Conservation (phyloP, 2,797 vertebrate species). For the Etheostoma nigrum region DNA sequence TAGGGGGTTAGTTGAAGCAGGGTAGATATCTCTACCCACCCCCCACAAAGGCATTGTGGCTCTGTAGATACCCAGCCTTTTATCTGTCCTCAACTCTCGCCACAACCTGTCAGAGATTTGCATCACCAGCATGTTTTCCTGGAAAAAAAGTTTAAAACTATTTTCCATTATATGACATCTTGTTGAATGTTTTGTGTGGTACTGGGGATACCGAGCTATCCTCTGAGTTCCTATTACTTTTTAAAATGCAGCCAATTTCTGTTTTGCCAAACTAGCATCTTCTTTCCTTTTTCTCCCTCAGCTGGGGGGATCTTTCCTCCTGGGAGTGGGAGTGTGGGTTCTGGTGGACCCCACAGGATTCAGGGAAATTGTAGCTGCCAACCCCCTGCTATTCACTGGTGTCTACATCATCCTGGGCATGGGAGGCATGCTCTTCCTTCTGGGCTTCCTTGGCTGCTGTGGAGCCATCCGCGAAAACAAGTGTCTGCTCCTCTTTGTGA, state of each 20-base stretch:
- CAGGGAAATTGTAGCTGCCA: conserved; percentile 94
- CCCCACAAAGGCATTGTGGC: conserved; percentile 30
- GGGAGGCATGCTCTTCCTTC: conserved; percentile 95
- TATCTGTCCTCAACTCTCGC: conserved; percentile 38
- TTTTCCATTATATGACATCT: conserved; percentile 42
- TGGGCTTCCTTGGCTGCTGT: conserved; percentile 96
- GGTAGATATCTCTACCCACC: conserved; percentile 43
- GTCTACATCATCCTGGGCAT: conserved; percentile 94
- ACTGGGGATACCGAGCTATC: conserved; percentile 13
- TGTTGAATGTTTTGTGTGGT: conserved; percentile 46
- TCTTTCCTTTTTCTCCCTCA: conserved; percentile 66
- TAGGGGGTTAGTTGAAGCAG: conserved; percentile 49
- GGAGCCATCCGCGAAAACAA: conserved; percentile 97
- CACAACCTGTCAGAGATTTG: conserved; percentile 41
- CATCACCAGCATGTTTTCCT: conserved; percentile 27
- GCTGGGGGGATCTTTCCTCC: conserved; percentile 94
- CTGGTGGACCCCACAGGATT: conserved; percentile 95
- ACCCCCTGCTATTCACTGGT: conserved; percentile 93
- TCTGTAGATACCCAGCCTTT: conserved; percentile 45
- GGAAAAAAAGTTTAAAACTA: conserved; percentile 16
- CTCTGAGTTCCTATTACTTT: conserved; percentile 49
- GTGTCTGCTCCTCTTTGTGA: conserved; percentile 96
- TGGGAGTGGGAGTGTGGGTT: conserved; percentile 95
- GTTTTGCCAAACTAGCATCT: conserved; percentile 44
- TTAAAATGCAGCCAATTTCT: conserved; percentile 30